Base-by-base conservation (phyloP, 2,797 vertebrate species). In the Euthynnus affinis region DNA sequence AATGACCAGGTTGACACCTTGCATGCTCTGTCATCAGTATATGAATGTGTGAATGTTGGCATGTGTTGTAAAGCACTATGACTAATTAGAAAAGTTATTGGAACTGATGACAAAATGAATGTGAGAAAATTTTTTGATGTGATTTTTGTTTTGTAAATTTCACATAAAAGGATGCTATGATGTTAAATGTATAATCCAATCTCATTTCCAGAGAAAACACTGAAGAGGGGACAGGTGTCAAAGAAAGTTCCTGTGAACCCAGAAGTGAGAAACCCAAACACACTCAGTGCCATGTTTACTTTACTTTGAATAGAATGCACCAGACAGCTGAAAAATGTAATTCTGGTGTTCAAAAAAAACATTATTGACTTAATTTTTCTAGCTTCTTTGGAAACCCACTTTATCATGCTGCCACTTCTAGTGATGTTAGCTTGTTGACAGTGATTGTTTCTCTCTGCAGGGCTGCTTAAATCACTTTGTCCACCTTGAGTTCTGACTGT, bases 281-380 rank as follows among this genome's bases (percentile, higher is more conserved):
- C 48, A 44, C 32, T 10, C 49, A 34, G 34, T 46, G n/a, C 53
- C 27, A 18, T 63, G 52, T 67, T 82, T 57, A 71, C 46, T 73
- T 63, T 23, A 51, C 53, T 71, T 67, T 58, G 32, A 59, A 75
- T 77, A 59, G 63, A 77, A 72, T 3, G 32, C 44, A 64, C 2
- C 14, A 65, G 67, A 60, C 66, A 71, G 78, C 51, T 73, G 71
- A 66, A 83, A 68, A 84, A 72, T 73, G 20, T 1, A 68, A 84
- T 71, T 80, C 55, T 57, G 32, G 34, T 37, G 25, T 17, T 75
- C 34, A 37, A 79, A 55, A 55, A 81, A 81, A 81, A 65, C 57
- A 55, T 66, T 66, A 80, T 84, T 15, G 59, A 82, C 72, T 77
- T 81, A 68, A 69, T 86, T 86, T 84, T 67, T 53, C 61, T 66